Conservation (phyloP, 2,113 vertebrate species). For the Scomber japonicus region DNA sequence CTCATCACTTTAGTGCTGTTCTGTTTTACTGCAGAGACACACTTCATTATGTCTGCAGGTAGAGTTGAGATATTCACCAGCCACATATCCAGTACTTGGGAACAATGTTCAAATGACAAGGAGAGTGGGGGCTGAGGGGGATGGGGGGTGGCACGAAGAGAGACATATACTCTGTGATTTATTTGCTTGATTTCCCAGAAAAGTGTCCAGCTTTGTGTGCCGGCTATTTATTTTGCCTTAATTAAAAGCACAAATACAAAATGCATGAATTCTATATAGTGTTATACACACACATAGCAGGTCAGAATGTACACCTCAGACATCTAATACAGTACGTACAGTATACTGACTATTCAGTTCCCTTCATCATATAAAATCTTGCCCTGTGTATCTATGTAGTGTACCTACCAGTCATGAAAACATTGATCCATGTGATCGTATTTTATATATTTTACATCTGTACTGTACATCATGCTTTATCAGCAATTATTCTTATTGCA, state of each 20-base stretch:
- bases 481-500: slow-evolving; percentile 12
- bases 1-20: slow-evolving; percentile 99
- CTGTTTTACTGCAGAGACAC: slow-evolving; percentile 99
- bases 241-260: slow-evolving; percentile 46
- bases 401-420: slow-evolving; percentile 19
- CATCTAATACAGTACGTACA: not conserved
- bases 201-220: slow-evolving; percentile 84
- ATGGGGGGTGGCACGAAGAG: slow-evolving; percentile 82
- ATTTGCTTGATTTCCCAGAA: slow-evolving; percentile 88
- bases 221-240: slow-evolving; percentile 51
- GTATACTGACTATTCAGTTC: slow-evolving; percentile 8
- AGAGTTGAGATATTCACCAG: slow-evolving; percentile 95
- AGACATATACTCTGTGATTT: slow-evolving; percentile 90
- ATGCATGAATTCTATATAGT: not conserved
- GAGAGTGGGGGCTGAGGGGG: not conserved
- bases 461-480: slow-evolving; percentile 14
- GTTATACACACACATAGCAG: slow-evolving; percentile 19
- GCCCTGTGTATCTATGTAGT: slow-evolving; percentile 20
- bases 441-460: slow-evolving; percentile 23
- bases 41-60: slow-evolving; percentile 99
- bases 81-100: slow-evolving; percentile 92
- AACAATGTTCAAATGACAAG: slow-evolving; percentile 92
- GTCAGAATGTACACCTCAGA: slow-evolving; percentile 10
- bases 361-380: not conserved
- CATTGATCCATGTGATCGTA: slow-evolving; percentile 31